Conservation (phyloP, 2,797 vertebrate species). For the Lacerta bilineata region DNA sequence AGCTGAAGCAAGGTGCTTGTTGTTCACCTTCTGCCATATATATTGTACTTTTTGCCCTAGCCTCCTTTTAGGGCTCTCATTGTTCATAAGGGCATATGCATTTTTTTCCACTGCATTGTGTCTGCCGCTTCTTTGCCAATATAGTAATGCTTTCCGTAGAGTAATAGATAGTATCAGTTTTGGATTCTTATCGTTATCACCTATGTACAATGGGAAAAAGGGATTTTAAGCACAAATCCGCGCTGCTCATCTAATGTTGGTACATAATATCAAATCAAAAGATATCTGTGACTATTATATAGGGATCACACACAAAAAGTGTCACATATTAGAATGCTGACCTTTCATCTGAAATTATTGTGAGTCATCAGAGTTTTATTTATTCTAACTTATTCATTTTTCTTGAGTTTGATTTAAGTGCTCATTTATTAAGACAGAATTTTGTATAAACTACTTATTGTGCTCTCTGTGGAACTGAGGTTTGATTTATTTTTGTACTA, state of each 20-base stretch:
- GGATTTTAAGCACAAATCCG: conserved; percentile 99
- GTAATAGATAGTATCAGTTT: conserved; percentile 98
- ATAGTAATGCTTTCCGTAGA: conserved; percentile 99
- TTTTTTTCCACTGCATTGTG: conserved; percentile 93
- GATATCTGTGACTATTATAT: conserved; percentile 97
- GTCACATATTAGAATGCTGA: conserved; percentile 98
- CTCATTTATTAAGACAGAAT: conserved; percentile 99
- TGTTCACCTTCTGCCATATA: conserved; percentile 89
- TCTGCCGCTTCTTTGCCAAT: conserved; percentile 98
- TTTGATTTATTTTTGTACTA: conserved; percentile 99
- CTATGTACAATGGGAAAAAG: conserved; percentile 91
- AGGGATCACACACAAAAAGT: conserved; percentile 87
- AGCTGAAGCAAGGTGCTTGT: conserved; percentile 95
- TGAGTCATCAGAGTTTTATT: conserved; percentile 99
- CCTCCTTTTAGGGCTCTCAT: conserved; percentile 88
- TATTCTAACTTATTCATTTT: conserved; percentile 94
- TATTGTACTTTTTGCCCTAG: conserved; percentile 87
- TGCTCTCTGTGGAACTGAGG: conserved; percentile 99
- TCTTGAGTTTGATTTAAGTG: conserved; percentile 96
- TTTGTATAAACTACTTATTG: conserved; percentile 99
- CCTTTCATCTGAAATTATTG: conserved; percentile 98
- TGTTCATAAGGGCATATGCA: conserved; percentile 91
- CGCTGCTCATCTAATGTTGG: conserved; percentile 96
- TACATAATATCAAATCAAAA: conserved; percentile 94
- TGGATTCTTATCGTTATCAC: conserved; percentile 94